Conservation (phyloP, 1,140 invertebrate genomes). For the Pseudomyrmex sp. region DNA sequence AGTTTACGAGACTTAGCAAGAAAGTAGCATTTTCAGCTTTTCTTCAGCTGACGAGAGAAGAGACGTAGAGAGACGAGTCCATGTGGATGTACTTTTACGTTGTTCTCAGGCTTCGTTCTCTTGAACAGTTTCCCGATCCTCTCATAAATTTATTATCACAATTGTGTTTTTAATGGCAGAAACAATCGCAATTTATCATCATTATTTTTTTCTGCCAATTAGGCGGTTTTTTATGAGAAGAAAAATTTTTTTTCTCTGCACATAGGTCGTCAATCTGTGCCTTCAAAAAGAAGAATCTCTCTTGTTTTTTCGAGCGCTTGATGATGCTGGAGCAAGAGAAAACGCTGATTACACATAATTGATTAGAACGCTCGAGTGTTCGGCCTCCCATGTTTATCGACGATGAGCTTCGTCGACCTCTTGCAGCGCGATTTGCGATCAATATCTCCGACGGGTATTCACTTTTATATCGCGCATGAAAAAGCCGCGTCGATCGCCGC, state of each 20-base stretch:
- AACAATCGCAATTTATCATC: not conserved
- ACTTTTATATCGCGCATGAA: conserved; percentile 8
- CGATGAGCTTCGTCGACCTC: conserved; percentile 36
- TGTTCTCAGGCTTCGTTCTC: not conserved
- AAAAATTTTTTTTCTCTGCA: not conserved
- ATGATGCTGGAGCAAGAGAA: conserved; percentile 26
- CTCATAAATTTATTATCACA: conserved; percentile 17
- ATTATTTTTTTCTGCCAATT: not conserved
- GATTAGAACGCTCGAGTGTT: conserved; percentile 30
- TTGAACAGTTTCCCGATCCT: conserved; percentile 21
- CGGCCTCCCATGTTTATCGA: conserved; percentile 14
- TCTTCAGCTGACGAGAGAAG: not conserved
- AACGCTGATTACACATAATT: conserved; percentile 40
- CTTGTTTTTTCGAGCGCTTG: conserved; percentile 8
- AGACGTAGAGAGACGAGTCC: conserved; percentile 3
- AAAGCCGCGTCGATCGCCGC: not conserved
- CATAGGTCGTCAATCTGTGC: not conserved
- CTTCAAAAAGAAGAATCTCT: conserved; percentile 1
- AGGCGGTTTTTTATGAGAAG: not conserved
- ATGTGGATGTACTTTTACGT: not conserved
- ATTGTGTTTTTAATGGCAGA: not conserved
- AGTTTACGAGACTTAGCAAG: not conserved
- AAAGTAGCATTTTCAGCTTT: not conserved
- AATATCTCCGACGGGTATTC: conserved; percentile 3
- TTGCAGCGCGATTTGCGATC: conserved; percentile 36